phyloP scores from a whole-genome alignment of 2,797 vertebrate genomes.

The Spinus pinus region DNA sequence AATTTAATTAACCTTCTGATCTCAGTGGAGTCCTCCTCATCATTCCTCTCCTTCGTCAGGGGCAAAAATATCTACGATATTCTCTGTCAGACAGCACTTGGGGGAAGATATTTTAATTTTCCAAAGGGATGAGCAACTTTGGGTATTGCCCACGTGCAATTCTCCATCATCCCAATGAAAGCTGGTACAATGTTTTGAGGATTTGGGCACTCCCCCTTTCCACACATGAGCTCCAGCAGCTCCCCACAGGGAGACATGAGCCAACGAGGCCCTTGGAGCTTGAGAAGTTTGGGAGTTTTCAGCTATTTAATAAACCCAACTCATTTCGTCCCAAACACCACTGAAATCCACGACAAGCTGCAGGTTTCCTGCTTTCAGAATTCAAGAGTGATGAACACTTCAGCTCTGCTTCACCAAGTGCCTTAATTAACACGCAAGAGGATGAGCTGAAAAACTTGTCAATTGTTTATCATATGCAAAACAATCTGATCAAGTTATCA shows the following conservation, averaged over 20 bases:
- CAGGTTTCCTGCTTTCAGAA: not conserved
- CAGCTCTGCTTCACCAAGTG: not conserved
- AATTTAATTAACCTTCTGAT: not conserved
- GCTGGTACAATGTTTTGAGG: not conserved
- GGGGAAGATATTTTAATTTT: not conserved
- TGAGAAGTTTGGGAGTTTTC: not conserved
- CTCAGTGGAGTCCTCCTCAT: no score
- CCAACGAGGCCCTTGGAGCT: not conserved
- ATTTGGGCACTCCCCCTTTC: not conserved
- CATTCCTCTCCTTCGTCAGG: not conserved
- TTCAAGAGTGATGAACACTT: not conserved
- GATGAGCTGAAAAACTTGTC: not conserved
- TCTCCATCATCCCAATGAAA: not conserved
- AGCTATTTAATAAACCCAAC: not conserved
- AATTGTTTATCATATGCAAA: not conserved
- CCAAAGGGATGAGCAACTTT: accelerated
- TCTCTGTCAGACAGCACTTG: not conserved
- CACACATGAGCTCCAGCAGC: not conserved
- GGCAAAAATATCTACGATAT: not conserved
- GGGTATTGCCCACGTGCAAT: accelerated
- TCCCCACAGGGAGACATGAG: accelerated
- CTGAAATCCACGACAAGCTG: not conserved
- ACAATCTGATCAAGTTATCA: not conserved
- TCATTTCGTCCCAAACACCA: not conserved
- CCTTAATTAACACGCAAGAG: accelerated